A percentile compares a stretch with the other conserved stretches of the same genome.
Conservation (phyloP, 2,797 vertebrate genomes). For the Aeoliscus strigatus region DNA sequence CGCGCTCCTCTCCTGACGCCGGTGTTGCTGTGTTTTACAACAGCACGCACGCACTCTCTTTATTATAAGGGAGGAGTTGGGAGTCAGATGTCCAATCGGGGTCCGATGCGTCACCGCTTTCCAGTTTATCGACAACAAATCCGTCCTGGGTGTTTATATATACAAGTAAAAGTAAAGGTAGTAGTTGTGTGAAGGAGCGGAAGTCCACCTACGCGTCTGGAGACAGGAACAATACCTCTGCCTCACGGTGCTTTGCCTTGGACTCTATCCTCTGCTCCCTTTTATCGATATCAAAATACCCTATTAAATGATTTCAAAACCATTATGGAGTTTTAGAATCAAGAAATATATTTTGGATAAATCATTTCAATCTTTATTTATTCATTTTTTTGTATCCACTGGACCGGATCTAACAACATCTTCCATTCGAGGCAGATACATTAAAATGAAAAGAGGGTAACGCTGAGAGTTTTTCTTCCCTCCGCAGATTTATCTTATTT, state of each 20-base stretch:
- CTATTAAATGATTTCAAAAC: slow-evolving; percentile 25
- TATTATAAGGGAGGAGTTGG: slow-evolving; percentile 95
- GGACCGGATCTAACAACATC: slow-evolving; percentile 1
- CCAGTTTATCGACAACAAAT: slow-evolving; percentile 86
- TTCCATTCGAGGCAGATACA: neutral
- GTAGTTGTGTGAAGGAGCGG: slow-evolving; percentile 60
- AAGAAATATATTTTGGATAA: neutral
- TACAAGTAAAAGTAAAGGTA: slow-evolving; percentile 75
- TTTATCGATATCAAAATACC: slow-evolving; percentile 17
- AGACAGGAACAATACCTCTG: slow-evolving; percentile 47
- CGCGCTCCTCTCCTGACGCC: slow-evolving; percentile 80
- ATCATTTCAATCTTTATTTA: neutral
- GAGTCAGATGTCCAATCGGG: slow-evolving; percentile 87
- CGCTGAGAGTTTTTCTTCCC: neutral
- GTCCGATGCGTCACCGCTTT: slow-evolving; percentile 85
- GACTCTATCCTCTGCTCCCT: slow-evolving; percentile 16
- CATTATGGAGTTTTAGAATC: slow-evolving; percentile 40
- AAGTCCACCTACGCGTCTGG: slow-evolving; percentile 66
- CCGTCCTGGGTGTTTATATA: slow-evolving; percentile 80
- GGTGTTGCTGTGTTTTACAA: slow-evolving; percentile 89
- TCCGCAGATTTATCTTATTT: slow-evolving; percentile 2
- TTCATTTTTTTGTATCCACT: neutral
- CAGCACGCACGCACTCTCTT: slow-evolving; percentile 84
- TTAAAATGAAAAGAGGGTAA: neutral
- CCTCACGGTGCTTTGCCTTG: slow-evolving; percentile 30